These are phyloP conservation scores for Geococcyx californianus DNA, from an alignment of 2,113 vertebrate genomes.

Conservation along the genomic window DNA sequence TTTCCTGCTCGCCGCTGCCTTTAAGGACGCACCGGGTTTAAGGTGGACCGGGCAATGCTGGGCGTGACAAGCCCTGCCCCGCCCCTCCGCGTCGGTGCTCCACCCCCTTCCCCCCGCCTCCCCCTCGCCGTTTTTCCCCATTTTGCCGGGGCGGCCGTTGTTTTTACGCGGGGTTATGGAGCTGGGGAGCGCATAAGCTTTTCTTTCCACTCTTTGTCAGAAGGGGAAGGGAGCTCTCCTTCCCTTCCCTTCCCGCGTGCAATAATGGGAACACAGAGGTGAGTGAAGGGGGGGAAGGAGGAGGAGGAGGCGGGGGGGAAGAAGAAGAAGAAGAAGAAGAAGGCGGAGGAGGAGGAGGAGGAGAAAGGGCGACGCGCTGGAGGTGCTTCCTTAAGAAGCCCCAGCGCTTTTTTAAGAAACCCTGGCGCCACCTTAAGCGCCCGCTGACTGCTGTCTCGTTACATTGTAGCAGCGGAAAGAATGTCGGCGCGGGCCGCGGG, in stretches of 20 bases:
- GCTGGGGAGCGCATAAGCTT: too few species aligned
- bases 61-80: not conserved
- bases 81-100: not conserved
- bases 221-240: too few species aligned
- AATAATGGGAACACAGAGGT: too few species aligned
- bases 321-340: too few species aligned
- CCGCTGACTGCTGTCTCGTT: conserved; percentile 81
- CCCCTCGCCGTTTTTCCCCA: too few species aligned
- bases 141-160: conserved; percentile 23
- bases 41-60: not conserved
- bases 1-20: conserved; percentile 10
- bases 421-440: conserved; percentile 67
- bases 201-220: too few species aligned
- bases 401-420: conserved; percentile 71
- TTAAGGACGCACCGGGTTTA: conserved; percentile 49
- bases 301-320: too few species aligned
- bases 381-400: too few species aligned
- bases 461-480: conserved; percentile 98
- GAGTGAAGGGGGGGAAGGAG: too few species aligned
- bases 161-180: conserved; percentile 42
- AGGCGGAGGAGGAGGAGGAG: too few species aligned
- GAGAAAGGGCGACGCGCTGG: too few species aligned
- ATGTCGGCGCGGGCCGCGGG: conserved; percentile 98
- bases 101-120: not conserved
- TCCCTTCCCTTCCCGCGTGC: not conserved